Base-by-base conservation (phyloP, 2,113 vertebrate genomes). In the Gracilinanus agilis region DNA sequence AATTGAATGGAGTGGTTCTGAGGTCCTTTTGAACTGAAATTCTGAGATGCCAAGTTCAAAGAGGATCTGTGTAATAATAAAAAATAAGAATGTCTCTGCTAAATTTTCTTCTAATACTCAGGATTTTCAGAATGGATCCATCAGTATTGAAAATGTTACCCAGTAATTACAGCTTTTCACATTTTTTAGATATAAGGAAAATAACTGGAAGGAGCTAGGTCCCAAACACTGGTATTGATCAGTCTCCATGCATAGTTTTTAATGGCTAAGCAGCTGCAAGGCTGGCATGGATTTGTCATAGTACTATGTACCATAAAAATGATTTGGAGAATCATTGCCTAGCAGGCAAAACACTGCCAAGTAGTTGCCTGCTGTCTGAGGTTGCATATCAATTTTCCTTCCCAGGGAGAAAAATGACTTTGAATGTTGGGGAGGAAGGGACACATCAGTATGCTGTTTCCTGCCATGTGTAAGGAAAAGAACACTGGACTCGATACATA, bases 151-250 rank as follows among this genome's bases (percentile, higher is more conserved):
- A 93, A 12, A 49, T 83, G 1, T 25, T 53, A 92, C 29, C 11
- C 61, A 75, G 34, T n/a, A 19, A 21, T 16, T 40, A 19, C 61
- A 75, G 90, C 53, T 53, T 90, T 93, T 40, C 83, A 1, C 83
- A 3, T 55, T 91, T 93, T 91, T 92, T 24, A 55, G 88, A 10
- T 91, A n/a, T 93, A 93, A 91, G 75, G 23, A 93, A 83, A 93
- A 92, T 95, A 88, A 90, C 58, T 53, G 29, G 23, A 91, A 90
- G 54, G 61, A 90, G 34, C 61, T 34, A 53, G 27, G 29, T 21
- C 19, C 10, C 49, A 92, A 49, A 40, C 34, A 88, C 34, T 92
- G n/a, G 67, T 40, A 75, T 90, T 90, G 49, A 10, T 90, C 24
- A 61, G 90, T 61, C 58, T 90, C 93, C 61, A 94, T 93, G 12